Percentiles rank a stretch among this genome's conserved stretches.
Evolutionary conservation across 2,797 vertebrate genomes (phyloP).

Genomic region (Chiloscyllium punctatum): DNA sequence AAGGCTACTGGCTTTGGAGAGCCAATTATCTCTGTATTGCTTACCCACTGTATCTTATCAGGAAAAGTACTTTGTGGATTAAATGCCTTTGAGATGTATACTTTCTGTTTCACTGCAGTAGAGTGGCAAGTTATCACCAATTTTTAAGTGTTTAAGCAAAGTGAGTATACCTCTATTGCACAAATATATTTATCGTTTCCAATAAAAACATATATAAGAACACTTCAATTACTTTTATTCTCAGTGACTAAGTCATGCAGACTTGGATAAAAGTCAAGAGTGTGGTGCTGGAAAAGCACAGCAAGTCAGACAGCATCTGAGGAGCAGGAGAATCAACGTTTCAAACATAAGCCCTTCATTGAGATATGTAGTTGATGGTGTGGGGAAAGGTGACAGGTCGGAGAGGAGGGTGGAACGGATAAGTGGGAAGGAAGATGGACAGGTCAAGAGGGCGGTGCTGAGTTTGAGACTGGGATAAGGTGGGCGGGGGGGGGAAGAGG

Average conservation of each 20-base stretch:
- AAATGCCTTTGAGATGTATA: neutral
- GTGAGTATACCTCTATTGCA: neutral
- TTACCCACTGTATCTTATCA: neutral
- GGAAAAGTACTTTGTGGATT: neutral
- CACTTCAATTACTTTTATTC: neutral
- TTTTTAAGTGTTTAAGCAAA: neutral
- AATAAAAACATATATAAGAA: neutral
- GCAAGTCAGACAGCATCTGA: too few relatives aligned
- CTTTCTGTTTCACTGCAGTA: neutral
- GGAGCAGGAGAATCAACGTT: too few relatives aligned
- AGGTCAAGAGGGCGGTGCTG: too few relatives aligned
- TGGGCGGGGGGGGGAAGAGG: too few relatives aligned
- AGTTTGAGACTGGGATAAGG: too few relatives aligned
- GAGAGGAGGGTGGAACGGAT: too few relatives aligned
- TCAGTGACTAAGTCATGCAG: neutral
- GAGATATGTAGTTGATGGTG: too few relatives aligned
- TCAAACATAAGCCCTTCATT: too few relatives aligned
- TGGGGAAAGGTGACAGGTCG: too few relatives aligned
- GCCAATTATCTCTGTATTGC: neutral
- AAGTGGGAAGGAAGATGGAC: too few relatives aligned
- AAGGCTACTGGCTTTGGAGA: neutral
- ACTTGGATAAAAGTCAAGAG: too few relatives aligned
- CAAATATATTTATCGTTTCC: neutral
- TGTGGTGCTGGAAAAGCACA: too few relatives aligned
- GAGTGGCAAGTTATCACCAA: neutral